These are phyloP conservation scores for Sphaerophoria taeniata DNA, from an alignment of 2,888 invertebrate species.

Conservation along the genomic window DNA sequence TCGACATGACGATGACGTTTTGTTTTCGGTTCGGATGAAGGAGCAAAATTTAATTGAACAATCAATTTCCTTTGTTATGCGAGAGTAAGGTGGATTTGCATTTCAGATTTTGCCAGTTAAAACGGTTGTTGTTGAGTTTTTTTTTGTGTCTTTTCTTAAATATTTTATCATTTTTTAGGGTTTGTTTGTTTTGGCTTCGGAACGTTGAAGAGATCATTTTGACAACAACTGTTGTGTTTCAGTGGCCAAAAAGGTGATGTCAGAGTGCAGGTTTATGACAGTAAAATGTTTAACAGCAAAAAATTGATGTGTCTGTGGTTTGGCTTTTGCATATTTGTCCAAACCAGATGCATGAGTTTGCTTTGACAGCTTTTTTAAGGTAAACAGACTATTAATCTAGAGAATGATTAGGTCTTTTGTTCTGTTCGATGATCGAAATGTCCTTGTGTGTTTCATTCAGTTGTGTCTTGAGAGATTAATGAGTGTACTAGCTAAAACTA, in stretches of 20 bases:
- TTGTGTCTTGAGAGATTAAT: too few relatives aligned
- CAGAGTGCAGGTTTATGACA: conserved; percentile 65
- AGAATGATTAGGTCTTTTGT: conserved; percentile 14
- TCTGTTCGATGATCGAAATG: neutral
- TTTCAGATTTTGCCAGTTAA: conserved; percentile 63
- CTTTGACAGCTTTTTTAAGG: conserved; percentile 43
- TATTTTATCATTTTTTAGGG: neutral
- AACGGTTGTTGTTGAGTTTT: conserved; percentile 2
- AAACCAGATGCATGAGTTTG: conserved; percentile 53
- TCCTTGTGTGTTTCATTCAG: too few relatives aligned
- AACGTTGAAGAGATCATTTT: neutral
- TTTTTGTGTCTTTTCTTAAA: neutral
- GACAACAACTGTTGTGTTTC: neutral
- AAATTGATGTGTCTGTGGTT: conserved; percentile 57
- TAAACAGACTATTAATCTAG: conserved; percentile 44
- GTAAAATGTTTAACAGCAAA: conserved; percentile 20
- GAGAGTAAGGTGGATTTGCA: conserved; percentile 58
- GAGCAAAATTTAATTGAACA: conserved; percentile 68
- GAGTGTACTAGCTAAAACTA: too few relatives aligned
- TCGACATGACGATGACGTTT: neutral
- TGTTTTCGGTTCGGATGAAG: conserved; percentile 29
- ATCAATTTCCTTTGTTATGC: conserved; percentile 66
- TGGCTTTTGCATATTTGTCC: conserved; percentile 31
- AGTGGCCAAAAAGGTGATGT: conserved; percentile 47
- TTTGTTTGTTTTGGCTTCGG: conserved; percentile 35